Evolutionary conservation across 1,140 invertebrate genomes (phyloP).

Genomic region (Trichonephila clavipes): DNA sequence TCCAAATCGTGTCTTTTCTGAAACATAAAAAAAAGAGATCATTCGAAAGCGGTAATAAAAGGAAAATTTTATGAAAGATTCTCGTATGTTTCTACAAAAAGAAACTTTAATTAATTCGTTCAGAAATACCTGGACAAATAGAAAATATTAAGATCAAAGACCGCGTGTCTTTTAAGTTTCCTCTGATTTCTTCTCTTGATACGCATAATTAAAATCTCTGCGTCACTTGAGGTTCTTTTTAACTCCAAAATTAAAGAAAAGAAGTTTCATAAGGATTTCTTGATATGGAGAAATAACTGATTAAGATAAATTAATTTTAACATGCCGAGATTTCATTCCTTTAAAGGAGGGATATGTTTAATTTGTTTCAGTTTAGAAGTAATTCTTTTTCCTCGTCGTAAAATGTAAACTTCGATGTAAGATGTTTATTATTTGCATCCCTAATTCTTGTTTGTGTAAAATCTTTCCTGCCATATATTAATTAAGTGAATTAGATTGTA

Average conservation of each 20-base stretch:
- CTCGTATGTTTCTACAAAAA: not conserved
- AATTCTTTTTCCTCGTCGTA: not conserved
- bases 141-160: slow-evolving; percentile 21
- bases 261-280: not conserved
- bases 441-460: not conserved
- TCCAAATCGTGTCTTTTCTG: not conserved
- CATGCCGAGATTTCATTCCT: not conserved
- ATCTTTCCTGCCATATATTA: not conserved
- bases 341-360: not conserved
- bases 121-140: slow-evolving; percentile 9
- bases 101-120: slow-evolving; percentile 22
- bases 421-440: not conserved
- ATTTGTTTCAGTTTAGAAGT: not conserved
- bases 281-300: not conserved
- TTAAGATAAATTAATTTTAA: slow-evolving; percentile 36
- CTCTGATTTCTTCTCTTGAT: slow-evolving; percentile 23
- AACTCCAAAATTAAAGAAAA: not conserved
- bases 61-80: not conserved
- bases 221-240: not conserved
- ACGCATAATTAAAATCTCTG: slow-evolving; percentile 14
- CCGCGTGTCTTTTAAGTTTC: not conserved
- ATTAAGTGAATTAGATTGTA: not conserved
- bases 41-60: not conserved
- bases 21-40: not conserved
- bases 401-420: not conserved